Base-by-base conservation (phyloP, 2,797 vertebrate species). In the Sebastes taczanowskii region DNA sequence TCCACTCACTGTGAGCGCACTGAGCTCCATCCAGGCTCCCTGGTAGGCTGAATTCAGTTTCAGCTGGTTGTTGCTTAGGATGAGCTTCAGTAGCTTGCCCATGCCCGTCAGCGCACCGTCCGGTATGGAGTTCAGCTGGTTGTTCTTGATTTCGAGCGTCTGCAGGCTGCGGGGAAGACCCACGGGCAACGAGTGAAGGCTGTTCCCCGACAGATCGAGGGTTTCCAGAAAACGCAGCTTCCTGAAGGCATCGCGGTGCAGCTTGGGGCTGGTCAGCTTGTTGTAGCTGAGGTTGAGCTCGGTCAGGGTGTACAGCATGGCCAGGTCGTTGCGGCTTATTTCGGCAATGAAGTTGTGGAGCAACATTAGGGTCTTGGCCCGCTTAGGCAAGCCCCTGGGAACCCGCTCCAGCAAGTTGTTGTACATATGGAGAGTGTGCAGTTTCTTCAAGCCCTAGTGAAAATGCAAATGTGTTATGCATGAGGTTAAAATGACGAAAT, bases 201-300 rank as follows among this genome's bases (percentile, higher is more conserved):
- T 90, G 91, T 99, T 99, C 38, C 99, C 99, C 0, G 98, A 99
- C 74, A 99, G 91, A 81, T 98, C 97, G 77, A 99, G 92, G 0
- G 95, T 97, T 85, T 98, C 97, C 3, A 99, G 95, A 3, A 96
- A 66, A 6, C 97, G 96, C 73, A 99, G 91, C 91, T 99, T 99
- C 86, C 98, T 97, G 94, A 99, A 99, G 64, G 98, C 97, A 0
- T 99, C 97, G 0, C 95, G 96, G 91, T 99, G 97, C 74, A 99
- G 80, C 80, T 94, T 95, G 30, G 93, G 22, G 80, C 94, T 98
- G 63, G 95, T 97, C 89, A 99, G 95, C 83, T 96, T 97, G 92
- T 99, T 99, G 95, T 99, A 99, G 94, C 98, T 99, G 70, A 99
- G 96, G 90, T 99, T 99, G 80, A 99, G 96, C 92, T 99, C 98